Evolutionary conservation across 2,113 vertebrate genomes (phyloP).

Genomic region (Peromyscus polionotus): DNA sequence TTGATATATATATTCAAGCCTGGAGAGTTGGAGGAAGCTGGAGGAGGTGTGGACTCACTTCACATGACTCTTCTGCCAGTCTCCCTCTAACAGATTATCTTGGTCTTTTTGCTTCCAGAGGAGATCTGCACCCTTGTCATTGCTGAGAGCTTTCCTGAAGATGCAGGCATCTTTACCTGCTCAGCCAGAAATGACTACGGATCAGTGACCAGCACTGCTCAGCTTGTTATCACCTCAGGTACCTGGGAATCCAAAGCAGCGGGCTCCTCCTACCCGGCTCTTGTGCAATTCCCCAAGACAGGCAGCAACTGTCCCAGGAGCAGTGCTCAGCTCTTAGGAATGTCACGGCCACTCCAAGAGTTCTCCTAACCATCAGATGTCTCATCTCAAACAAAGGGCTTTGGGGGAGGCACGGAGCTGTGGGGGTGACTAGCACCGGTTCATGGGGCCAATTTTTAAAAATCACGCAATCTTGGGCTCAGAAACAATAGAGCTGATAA

Average conservation of each 20-base stretch:
- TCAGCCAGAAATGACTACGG: constrained; percentile 93
- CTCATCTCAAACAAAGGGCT: background rate
- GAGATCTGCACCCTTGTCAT: constrained; percentile 99
- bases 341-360: background rate
- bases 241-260: background rate
- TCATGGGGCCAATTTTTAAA: background rate
- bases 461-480: background rate
- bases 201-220: constrained; percentile 92
- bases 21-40: background rate
- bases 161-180: constrained; percentile 95
- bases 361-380: background rate
- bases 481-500: background rate
- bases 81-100: background rate
- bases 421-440: background rate
- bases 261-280: background rate
- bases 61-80: background rate
- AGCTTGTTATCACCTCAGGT: constrained; percentile 93
- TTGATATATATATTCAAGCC: background rate
- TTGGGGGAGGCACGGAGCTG: rapidly evolving
- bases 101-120: constrained; percentile 88
- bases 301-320: background rate
- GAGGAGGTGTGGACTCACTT: background rate
- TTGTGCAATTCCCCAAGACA: background rate
- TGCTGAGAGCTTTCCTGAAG: constrained; percentile 97
- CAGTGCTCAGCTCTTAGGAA: background rate